These are phyloP conservation scores for Pedetes capensis DNA, from an alignment of 2,113 vertebrate genomes.

Conservation along the genomic window DNA sequence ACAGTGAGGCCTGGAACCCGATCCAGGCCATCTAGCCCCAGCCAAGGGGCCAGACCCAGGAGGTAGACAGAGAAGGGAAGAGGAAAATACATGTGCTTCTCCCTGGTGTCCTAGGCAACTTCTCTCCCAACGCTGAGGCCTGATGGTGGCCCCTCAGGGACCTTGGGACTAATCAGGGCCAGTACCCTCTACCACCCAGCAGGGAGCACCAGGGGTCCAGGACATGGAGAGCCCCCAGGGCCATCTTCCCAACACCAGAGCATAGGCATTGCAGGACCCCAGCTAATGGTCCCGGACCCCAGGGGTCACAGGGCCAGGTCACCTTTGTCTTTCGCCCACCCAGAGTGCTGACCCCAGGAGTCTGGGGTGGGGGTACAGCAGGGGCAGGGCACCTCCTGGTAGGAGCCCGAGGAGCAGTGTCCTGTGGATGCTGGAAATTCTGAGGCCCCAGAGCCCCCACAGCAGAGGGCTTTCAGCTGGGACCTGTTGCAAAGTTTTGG, in stretches of 20 bases:
- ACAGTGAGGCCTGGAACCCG: slow-evolving; percentile 42
- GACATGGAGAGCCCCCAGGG: too few species aligned
- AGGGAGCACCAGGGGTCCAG: neutral
- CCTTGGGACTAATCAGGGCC: neutral
- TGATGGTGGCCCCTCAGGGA: neutral
- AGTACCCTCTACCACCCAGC: neutral
- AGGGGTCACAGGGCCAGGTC: neutral
- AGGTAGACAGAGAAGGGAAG: neutral
- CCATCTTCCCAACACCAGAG: neutral
- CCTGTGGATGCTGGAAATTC: neutral
- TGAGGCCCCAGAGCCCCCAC: neutral
- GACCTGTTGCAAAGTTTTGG: neutral
- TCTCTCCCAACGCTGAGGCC: neutral
- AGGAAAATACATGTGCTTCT: neutral
- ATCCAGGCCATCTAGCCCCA: neutral
- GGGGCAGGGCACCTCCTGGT: too few species aligned
- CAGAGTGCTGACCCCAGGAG: neutral
- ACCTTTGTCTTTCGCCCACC: neutral
- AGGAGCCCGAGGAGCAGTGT: too few species aligned
- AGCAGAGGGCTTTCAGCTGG: too few species aligned
- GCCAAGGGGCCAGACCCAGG: neutral
- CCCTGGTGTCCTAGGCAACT: accelerated
- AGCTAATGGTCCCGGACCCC: neutral
- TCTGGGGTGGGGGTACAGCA: too few species aligned
- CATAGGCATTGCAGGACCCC: neutral